Evolutionary conservation across 2,888 invertebrate genomes (phyloP), one percentile per base, ranked within the genome.

Genomic region (Ormia ochracea): DNA sequence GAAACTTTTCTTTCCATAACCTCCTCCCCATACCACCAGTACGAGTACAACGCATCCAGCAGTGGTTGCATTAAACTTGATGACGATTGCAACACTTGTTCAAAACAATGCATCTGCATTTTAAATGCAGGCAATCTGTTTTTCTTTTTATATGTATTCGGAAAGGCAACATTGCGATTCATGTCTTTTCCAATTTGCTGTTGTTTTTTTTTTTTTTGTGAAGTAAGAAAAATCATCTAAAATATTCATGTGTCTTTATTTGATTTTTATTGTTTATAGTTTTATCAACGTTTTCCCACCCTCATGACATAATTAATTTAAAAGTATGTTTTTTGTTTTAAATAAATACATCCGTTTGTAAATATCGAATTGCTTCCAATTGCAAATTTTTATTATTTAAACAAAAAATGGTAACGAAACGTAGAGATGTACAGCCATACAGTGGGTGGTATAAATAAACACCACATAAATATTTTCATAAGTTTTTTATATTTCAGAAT

Each of bases 221-320:
- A 41, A 41, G 9, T 43, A 59, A 43, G 1, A 21, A 45, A 45
- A 38, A 58, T 26, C 6, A 10, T 19, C 23, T 50, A 23, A 38
- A 43, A 68, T 38, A 58, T 58, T 33, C 72, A 78, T 41, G 28
- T 48, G 48, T 52, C 38, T 70, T 63, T 28, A 28, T 36, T 58
- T 17, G 26, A 56, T 68, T 28, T 61, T 76, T 36, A 31, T 69
- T 69, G 17, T 56, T 41, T 78, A 21, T 31, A 41, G 31, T 28
- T 50, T 74, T 50, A 66, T 70, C 12, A 10, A 56, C 50, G 66
- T 66, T 72, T 85, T 88, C 88, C 89, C 88, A 88, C 88, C 88
- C 88, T 89, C 89, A 88, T 88, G 89, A 88, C 88, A 88, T 88
- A 88, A 88, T 88, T 89, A 88, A 87, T 83, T 83, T 83, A 23